phyloP scores from a whole-genome alignment of 2,113 vertebrate genomes.

The Syngnathoides biaculeatus region DNA sequence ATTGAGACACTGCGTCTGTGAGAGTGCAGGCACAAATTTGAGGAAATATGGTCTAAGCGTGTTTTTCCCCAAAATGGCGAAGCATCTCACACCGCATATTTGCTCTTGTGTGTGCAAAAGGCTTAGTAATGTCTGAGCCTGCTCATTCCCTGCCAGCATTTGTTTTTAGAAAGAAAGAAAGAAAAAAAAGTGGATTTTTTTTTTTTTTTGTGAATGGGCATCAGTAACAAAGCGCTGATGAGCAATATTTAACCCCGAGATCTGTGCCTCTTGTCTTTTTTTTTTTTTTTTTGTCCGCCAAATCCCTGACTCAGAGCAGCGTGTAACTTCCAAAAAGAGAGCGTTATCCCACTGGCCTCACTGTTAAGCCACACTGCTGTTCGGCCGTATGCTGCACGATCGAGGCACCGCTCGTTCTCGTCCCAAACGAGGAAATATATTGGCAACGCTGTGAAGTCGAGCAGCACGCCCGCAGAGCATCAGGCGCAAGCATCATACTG shows the following conservation, averaged over 20 bases:
- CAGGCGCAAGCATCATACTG: not conserved
- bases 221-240: conserved; percentile 32
- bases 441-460: conserved; percentile 15
- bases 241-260: conserved; percentile 43
- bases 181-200: too few relatives aligned
- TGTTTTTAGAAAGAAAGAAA: conserved; percentile 11
- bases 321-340: conserved; percentile 42
- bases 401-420: conserved; percentile 43
- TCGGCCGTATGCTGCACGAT: conserved; percentile 30
- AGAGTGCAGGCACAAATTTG: not conserved
- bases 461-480: conserved; percentile 33
- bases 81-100: not conserved
- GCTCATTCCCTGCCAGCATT: conserved; percentile 37
- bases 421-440: conserved; percentile 21
- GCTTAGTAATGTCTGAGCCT: conserved; percentile 28
- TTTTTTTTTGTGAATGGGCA: conserved; percentile 29
- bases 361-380: conserved; percentile 54
- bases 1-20: not conserved
- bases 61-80: conserved; percentile 2
- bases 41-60: not conserved
- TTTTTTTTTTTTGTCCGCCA: conserved; percentile 54
- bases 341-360: conserved; percentile 45
- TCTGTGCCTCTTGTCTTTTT: conserved; percentile 44
- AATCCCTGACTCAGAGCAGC: conserved; percentile 46
- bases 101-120: conserved; percentile 18